Evolutionary conservation across 2,888 invertebrate species (phyloP).

Genomic region (Brassicogethes aeneus): DNA sequence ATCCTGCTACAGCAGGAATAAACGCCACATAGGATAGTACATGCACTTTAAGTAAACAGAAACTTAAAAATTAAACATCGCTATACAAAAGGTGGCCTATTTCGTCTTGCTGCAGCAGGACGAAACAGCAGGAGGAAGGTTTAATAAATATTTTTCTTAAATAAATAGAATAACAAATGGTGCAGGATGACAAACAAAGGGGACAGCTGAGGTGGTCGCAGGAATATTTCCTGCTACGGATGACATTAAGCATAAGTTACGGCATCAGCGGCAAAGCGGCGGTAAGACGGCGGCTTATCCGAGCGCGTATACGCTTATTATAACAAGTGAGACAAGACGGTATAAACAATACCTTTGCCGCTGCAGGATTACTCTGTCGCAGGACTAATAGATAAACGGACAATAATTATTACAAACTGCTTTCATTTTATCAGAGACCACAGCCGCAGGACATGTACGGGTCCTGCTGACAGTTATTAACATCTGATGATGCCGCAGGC

Average conservation of each 20-base stretch:
- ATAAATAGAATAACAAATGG: conserved; percentile 10
- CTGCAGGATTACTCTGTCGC: conserved; percentile 26
- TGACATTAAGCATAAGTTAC: conserved; percentile 37
- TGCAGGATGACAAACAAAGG: conserved; percentile 12
- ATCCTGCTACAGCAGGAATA: no score
- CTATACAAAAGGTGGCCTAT: no score
- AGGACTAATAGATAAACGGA: conserved; percentile 30
- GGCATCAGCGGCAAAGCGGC: conserved; percentile 33
- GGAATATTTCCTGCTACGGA: conserved; percentile 7
- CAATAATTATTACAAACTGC: conserved; percentile 27
- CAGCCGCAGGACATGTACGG: background rate
- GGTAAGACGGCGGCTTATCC: conserved; percentile 31
- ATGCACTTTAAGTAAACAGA: no score
- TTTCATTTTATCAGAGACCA: background rate
- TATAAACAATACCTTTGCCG: conserved; percentile 27
- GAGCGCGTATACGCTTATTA: conserved; percentile 32
- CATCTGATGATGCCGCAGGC: no score
- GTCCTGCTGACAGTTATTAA: background rate
- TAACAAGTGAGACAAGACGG: conserved; percentile 31
- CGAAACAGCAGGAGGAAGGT: no score
- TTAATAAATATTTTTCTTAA: no score
- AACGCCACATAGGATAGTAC: no score
- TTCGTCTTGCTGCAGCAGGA: no score
- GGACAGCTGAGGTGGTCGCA: conserved; percentile 14
- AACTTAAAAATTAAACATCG: no score